Evolutionary conservation across 2,113 vertebrate species (phyloP).

Genomic region (Brachyhypopomus gauderio): DNA sequence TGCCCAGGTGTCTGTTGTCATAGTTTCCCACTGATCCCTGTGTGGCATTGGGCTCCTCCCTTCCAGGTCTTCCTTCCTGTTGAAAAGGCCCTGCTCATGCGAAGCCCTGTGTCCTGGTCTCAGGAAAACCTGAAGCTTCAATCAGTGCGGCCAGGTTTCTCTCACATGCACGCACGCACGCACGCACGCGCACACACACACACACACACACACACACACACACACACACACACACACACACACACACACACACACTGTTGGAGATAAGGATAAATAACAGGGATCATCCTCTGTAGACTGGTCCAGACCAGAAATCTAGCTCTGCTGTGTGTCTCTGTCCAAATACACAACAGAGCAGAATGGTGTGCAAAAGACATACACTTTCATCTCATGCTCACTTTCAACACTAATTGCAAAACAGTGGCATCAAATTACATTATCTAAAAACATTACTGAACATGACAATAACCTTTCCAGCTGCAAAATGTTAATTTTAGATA

Average conservation of each 20-base stretch:
- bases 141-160: slow-evolving; percentile 43
- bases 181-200: slow-evolving; percentile 20
- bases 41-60: slow-evolving; percentile 23
- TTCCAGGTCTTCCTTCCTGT: slow-evolving; percentile 51
- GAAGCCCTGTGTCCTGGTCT: slow-evolving; percentile 43
- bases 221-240: slow-evolving; percentile 32
- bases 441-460: neutral
- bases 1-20: slow-evolving; percentile 44
- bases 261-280: slow-evolving; percentile 37
- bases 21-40: slow-evolving; percentile 4
- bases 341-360: slow-evolving; percentile 21
- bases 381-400: neutral
- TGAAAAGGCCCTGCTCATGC: neutral
- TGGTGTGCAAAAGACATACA: slow-evolving; percentile 14
- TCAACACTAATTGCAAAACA: neutral
- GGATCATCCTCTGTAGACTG: slow-evolving; percentile 35
- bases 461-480: no score
- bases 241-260: slow-evolving; percentile 7
- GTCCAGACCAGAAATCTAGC: slow-evolving; percentile 37
- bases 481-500: no score
- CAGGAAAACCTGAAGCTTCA: slow-evolving; percentile 48
- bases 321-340: slow-evolving; percentile 28
- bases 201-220: neutral
- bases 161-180: neutral
- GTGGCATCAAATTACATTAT: slow-evolving; percentile 3